A percentile compares a stretch with the other conserved stretches of the same genome.
These are phyloP conservation scores for Lemur catta DNA, from an alignment of 2,797 vertebrate genomes.

Conservation along the genomic window DNA sequence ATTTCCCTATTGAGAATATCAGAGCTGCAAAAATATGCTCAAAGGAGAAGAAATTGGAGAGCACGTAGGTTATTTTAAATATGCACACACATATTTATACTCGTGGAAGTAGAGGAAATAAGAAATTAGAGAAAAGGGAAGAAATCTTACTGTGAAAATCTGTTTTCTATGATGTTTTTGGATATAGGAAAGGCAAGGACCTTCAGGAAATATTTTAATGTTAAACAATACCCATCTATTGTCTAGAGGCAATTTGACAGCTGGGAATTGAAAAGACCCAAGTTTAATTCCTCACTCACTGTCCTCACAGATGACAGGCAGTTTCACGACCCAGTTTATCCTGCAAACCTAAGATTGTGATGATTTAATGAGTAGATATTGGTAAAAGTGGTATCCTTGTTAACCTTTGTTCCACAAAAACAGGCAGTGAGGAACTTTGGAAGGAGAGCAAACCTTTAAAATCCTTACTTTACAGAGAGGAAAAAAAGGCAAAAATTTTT, in stretches of 20 bases:
- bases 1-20: constrained; percentile 47
- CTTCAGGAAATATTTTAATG: constrained; percentile 50
- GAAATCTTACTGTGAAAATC: constrained; percentile 21
- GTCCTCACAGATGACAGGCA: neutral
- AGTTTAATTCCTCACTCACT: constrained; percentile 27
- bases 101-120: constrained; percentile 24
- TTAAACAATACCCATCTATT: constrained; percentile 42
- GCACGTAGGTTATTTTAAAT: constrained; percentile 47
- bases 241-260: constrained; percentile 50
- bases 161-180: constrained; percentile 15
- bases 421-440: neutral
- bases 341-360: constrained; percentile 13
- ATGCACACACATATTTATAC: neutral
- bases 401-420: constrained; percentile 39
- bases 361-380: constrained; percentile 52
- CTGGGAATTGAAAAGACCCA: constrained; percentile 11
- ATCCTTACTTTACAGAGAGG: neutral
- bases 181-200: neutral
- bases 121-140: neutral
- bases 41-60: constrained; percentile 34
- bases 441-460: constrained; percentile 30
- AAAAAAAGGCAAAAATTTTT: neutral
- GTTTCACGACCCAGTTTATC: constrained; percentile 25
- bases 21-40: neutral
- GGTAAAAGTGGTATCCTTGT: constrained; percentile 5